A percentile compares a stretch with the other conserved stretches of the same genome.
Evolutionary conservation across 2,797 vertebrate genomes (phyloP).

Genomic region (Tokudaia tokunoshimensis): DNA sequence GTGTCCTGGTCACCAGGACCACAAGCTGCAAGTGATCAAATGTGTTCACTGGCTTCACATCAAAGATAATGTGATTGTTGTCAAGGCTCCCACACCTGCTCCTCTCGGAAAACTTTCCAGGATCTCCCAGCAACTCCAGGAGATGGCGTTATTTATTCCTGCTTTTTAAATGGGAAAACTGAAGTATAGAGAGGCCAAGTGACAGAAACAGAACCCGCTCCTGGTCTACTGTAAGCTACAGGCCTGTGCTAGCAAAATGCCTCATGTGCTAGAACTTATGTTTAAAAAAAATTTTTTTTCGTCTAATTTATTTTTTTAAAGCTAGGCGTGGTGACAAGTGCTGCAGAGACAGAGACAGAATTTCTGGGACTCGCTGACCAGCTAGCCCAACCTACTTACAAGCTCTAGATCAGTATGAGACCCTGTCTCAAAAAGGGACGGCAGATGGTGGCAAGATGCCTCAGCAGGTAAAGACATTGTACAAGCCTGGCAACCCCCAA

Average conservation of each 20-base stretch:
- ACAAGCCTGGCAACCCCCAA: not conserved
- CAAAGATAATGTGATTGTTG: slow-evolving; percentile 7
- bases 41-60: not conserved
- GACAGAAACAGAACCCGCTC: not conserved
- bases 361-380: not conserved
- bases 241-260: not conserved
- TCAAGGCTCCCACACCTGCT: slow-evolving; percentile 32
- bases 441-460: too few species aligned
- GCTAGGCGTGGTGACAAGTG: not conserved
- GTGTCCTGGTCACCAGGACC: slow-evolving; percentile 42
- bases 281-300: not conserved
- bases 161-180: not conserved
- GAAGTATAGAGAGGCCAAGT: not conserved
- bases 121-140: not conserved
- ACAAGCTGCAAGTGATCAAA: slow-evolving; percentile 31
- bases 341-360: not conserved
- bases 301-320: not conserved
- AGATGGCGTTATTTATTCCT: not conserved
- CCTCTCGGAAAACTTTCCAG: not conserved
- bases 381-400: not conserved
- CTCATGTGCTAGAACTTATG: not conserved
- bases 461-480: not conserved
- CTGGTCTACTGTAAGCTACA: not conserved
- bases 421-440: not conserved
- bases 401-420: not conserved